A percentile compares a stretch with the other conserved stretches of the same genome.
Evolutionary conservation across 1,140 invertebrate genomes (phyloP).

Genomic region (Drosophila pallidifrons): DNA sequence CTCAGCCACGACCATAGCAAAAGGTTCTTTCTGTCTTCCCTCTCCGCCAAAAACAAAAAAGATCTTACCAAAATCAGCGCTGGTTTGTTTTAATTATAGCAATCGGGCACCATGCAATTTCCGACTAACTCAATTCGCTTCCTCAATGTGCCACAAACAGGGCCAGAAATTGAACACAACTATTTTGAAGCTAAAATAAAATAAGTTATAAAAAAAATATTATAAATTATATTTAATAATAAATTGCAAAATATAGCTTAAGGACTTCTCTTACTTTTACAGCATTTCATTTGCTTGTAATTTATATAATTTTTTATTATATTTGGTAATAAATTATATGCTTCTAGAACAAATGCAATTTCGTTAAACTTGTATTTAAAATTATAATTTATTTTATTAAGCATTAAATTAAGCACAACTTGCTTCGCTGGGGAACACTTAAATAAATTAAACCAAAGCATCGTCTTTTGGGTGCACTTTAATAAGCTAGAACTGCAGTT

Average conservation of each 20-base stretch:
- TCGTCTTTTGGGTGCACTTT: not conserved
- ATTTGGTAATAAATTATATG: no score
- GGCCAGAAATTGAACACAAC: not conserved
- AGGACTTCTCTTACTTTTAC: no score
- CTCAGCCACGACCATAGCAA: conserved; percentile 24
- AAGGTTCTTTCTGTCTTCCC: not conserved
- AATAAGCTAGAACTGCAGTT: not conserved
- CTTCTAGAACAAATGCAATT: no score
- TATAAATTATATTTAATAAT: no score
- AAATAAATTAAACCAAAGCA: not conserved
- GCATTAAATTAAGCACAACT: not conserved
- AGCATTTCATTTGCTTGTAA: no score
- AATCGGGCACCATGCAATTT: conserved; percentile 73
- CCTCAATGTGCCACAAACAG: conserved; percentile 7
- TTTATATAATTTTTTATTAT: no score
- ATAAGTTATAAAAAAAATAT: no score
- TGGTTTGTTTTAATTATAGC: conserved; percentile 79
- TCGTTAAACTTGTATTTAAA: not conserved
- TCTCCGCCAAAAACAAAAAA: conserved; percentile 24
- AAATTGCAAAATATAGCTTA: no score
- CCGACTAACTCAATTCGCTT: conserved; percentile 57
- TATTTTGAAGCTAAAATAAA: no score
- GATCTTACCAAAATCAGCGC: conserved; percentile 73
- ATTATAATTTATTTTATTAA: conserved; percentile 1
- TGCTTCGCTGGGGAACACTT: not conserved